These are phyloP conservation scores for Phalangium opilio DNA, from an alignment of 2,888 invertebrate genomes.

Conservation along the genomic window DNA sequence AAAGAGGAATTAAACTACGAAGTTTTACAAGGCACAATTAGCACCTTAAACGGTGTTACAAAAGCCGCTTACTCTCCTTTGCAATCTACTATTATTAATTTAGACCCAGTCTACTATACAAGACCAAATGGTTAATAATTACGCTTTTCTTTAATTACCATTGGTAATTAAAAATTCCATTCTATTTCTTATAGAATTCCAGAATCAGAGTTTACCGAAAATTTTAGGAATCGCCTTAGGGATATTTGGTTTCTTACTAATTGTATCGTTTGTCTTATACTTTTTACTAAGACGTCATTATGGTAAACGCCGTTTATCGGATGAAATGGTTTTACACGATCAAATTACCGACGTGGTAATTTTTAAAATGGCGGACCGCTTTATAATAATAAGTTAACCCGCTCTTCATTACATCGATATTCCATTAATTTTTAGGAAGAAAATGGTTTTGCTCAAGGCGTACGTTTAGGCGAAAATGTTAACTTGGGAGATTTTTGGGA, in stretches of 20 bases:
- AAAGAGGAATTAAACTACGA: conserved; percentile 43
- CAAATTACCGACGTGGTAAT: conserved; percentile 46
- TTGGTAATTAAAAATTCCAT: no score
- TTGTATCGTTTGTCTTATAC: conserved; percentile 46
- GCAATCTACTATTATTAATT: conserved; percentile 4
- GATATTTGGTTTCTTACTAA: conserved; percentile 47
- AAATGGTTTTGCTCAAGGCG: conserved; percentile 35
- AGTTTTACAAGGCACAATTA: conserved; percentile 53
- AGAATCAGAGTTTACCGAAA: neutral
- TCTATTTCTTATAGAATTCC: neutral
- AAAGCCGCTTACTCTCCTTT: conserved; percentile 16
- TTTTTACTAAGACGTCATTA: conserved; percentile 39
- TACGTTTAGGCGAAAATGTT: conserved; percentile 20
- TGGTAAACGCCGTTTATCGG: conserved; percentile 36
- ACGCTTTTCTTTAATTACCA: no score
- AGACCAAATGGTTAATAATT: no score
- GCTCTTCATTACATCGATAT: neutral
- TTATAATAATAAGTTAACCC: neutral
- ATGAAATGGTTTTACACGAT: conserved; percentile 50
- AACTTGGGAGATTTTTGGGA: conserved; percentile 47
- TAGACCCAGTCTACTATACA: no score
- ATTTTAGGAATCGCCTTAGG: conserved; percentile 49
- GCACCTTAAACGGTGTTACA: conserved; percentile 43
- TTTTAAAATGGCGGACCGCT: conserved; percentile 8
- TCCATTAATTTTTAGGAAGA: conserved; percentile 35